Evolutionary conservation across 2,113 vertebrate species (phyloP).

Genomic region (Diglossa brunneiventris): DNA sequence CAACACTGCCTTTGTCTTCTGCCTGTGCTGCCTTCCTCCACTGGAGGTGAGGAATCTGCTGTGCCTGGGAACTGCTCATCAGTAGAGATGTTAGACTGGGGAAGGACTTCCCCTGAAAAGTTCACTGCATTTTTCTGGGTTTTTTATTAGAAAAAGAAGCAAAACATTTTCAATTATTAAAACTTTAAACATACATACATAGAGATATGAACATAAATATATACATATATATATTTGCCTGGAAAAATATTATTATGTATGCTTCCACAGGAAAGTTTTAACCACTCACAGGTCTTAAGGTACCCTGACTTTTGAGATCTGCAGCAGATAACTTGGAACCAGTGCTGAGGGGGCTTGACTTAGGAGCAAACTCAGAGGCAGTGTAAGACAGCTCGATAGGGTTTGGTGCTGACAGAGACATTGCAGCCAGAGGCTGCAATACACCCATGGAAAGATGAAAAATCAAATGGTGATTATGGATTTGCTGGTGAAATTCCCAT

Average conservation of each 20-base stretch:
- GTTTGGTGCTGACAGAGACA: background rate
- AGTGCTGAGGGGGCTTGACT: fast-evolving
- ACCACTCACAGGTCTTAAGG: background rate
- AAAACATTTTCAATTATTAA: background rate
- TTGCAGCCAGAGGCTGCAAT: background rate
- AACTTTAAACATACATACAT: background rate
- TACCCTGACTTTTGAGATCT: background rate
- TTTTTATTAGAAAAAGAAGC: background rate
- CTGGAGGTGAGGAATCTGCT: background rate
- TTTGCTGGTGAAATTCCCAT: background rate
- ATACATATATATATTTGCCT: background rate
- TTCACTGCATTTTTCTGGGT: background rate
- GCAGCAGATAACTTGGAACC: background rate
- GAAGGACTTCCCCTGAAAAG: background rate
- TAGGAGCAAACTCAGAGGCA: background rate
- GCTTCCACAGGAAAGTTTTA: background rate
- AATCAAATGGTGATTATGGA: background rate
- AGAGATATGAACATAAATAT: background rate
- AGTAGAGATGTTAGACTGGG: background rate
- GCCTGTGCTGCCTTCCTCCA: background rate
- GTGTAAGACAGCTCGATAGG: background rate
- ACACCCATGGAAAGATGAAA: background rate
- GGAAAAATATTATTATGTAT: background rate
- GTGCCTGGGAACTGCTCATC: background rate
- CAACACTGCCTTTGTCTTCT: background rate